Base-by-base conservation (phyloP, 2,113 vertebrate genomes). In the Otocyon megalotis region DNA sequence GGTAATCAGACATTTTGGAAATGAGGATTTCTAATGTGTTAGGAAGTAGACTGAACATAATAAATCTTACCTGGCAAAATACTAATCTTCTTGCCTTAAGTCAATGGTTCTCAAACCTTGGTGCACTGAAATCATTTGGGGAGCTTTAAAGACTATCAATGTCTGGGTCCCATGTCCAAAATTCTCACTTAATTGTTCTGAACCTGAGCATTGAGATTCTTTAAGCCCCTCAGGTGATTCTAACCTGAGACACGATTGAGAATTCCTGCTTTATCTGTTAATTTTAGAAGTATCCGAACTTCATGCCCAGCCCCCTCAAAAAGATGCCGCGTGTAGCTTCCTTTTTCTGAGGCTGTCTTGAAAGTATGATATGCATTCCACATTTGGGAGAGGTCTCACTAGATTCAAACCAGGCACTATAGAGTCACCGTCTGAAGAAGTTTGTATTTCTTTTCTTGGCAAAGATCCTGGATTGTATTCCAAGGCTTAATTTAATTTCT, bases 21-120 rank as follows among this genome's bases (percentile, higher is more conserved):
- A 93, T 76, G 43, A 95, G 93, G 60, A 81, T 92, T 92, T 96
- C n/a, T 90, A 94, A 82, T 54, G 43, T 76, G 93, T 54, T 88
- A 88, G 80, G 67, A 96, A 96, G 72, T n/a, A 37, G 24, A 93
- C 54, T 91, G 96, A 88, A 88, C 65, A 71, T 84, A 94, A 63
- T 92, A 76, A 97, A 90, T 83, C 32, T 93, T 54, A 88, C 35
- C 12, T 77, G 48, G 32, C 22, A 74, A 54, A 91, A 93, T 88
- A 74, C 8, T 53, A 76, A 62, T 30, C 88, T 43, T 85, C 58
- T 24, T 81, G 24, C 48, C 53, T 63, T 87, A 20, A 87, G 67
- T 72, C 62, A 37, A 10, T 94, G 50, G 50, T 56, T 97, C 62
- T 93, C 50, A 94, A 92, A 63, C 1, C 15, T 60, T 50, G 8